Conservation (phyloP, 2,113 vertebrate species). For the Thunnus thynnus region DNA sequence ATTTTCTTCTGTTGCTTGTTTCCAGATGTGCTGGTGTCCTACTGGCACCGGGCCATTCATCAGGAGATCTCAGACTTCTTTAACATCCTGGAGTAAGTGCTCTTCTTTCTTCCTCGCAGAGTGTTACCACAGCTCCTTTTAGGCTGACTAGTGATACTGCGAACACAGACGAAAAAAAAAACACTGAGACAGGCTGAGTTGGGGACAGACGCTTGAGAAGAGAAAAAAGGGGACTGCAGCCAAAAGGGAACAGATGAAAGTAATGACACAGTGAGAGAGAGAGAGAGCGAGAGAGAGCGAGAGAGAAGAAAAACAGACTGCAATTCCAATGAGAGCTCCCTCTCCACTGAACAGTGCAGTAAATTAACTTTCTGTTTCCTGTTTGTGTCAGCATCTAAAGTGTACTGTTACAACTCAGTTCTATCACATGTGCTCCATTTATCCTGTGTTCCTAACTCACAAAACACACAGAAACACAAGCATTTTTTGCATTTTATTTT, state of each 20-base stretch:
- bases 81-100: conserved; percentile 97
- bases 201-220: conserved; percentile 15
- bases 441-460: background rate
- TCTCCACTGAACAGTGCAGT: conserved; percentile 42
- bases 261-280: conserved; percentile 50
- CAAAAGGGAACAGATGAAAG: conserved; percentile 62
- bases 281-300: conserved; percentile 43
- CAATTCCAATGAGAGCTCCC: conserved; percentile 42
- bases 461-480: conserved; percentile 21
- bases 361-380: conserved; percentile 67
- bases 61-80: conserved; percentile 98
- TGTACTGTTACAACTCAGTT: conserved; percentile 25
- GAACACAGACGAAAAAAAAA: background rate
- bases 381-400: conserved; percentile 53
- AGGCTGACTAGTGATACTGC: background rate
- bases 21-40: conserved; percentile 95
- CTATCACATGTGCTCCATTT: conserved; percentile 45
- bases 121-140: conserved; percentile 7
- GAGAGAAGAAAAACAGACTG: conserved; percentile 53
- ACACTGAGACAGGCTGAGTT: background rate
- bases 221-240: conserved; percentile 41
- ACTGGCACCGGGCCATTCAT: conserved; percentile 95
- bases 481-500: conserved; percentile 1
- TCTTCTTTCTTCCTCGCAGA: conserved; percentile 13
- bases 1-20: conserved; percentile 40